Base-by-base conservation (phyloP, 1,140 invertebrate genomes). In the Neodiprion fabricii region DNA sequence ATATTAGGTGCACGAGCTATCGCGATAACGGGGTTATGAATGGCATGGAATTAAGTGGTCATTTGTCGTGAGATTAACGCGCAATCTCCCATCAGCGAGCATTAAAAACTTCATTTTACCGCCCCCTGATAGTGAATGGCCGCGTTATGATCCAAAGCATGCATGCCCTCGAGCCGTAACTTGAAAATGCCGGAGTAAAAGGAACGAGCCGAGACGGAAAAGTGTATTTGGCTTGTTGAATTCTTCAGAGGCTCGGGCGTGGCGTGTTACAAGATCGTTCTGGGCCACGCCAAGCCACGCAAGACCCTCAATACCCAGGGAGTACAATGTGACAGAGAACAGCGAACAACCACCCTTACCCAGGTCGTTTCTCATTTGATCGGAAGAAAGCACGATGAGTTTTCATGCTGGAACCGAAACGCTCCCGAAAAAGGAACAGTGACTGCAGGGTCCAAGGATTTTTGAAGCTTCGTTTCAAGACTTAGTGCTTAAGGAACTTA, bases 1-100 rank as follows among this genome's bases (percentile, higher is more conserved):
- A 40, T 61, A 61, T 61, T 14, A 61, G 53, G 53, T 61, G 53
- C n/a, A 61, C n/a, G 53, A 61, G 53, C 53, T 61, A 61, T 61
- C 53, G 11, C 8, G 53, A 61, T 61, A 61, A 61, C n/a, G 53
- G 11, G 53, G 53, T 61, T 61, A 61, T 17, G 53, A 61, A 61
- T 61, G 11, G 3, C 11, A 61, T 4, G n/a, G 53, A 61, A 61
- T 61, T 61, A 61, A 61, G 53, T 61, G 53, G 53, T 61, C 53
- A 61, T 61, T 61, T 61, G 53, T 61, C 53, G 11, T 61, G 11
- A 61, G 53, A 61, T 61, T 61, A 17, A 14, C 11, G 4, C 53
- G n/a, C n/a, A 61, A 61, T 61, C 53, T 61, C 11, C 53, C 11
- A 61, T 61, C 53, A 9, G 53, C 53, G 53, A 61, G 53, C 53